Conservation (phyloP, 1,140 invertebrate species). For the Leptinotarsa undecemlineata region DNA sequence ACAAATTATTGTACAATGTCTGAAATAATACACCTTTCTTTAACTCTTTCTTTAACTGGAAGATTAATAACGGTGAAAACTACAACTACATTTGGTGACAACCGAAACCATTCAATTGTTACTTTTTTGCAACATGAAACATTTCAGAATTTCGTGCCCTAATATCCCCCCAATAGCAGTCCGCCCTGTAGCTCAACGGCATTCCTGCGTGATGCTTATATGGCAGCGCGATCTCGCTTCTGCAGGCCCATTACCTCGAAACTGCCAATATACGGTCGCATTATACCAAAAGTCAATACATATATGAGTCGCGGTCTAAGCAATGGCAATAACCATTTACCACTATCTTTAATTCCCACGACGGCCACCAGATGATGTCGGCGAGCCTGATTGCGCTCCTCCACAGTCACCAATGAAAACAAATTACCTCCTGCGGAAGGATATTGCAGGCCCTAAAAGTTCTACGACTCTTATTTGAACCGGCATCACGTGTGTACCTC, state of each 20-base stretch:
- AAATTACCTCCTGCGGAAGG: constrained; percentile 51
- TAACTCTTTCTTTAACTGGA: too few relatives aligned
- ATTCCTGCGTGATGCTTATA: constrained; percentile 28
- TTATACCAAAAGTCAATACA: constrained; percentile 51
- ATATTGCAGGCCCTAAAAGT: constrained; percentile 48
- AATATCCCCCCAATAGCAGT: constrained; percentile 2
- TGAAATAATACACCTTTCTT: too few relatives aligned
- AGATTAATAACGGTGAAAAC: too few relatives aligned
- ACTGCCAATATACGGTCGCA: constrained; percentile 45
- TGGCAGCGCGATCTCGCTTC: constrained; percentile 36
- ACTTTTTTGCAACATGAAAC: too few relatives aligned
- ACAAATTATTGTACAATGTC: too few relatives aligned
- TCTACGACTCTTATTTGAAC: constrained; percentile 44
- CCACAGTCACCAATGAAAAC: constrained; percentile 49
- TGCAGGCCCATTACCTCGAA: constrained; percentile 38
- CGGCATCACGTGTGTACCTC: constrained; percentile 39
- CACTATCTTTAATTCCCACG: constrained; percentile 52
- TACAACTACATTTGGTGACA: too few relatives aligned
- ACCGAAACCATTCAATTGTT: too few relatives aligned
- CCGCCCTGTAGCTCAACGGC: constrained; percentile 21
- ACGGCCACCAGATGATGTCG: constrained; percentile 46
- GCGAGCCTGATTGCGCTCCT: constrained; percentile 47
- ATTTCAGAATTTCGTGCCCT: background rate
- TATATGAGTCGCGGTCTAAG: constrained; percentile 42
- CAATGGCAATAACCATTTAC: constrained; percentile 52